phyloP scores from a whole-genome alignment of 2,888 invertebrate genomes.

The Eupithecia subumbrata region DNA sequence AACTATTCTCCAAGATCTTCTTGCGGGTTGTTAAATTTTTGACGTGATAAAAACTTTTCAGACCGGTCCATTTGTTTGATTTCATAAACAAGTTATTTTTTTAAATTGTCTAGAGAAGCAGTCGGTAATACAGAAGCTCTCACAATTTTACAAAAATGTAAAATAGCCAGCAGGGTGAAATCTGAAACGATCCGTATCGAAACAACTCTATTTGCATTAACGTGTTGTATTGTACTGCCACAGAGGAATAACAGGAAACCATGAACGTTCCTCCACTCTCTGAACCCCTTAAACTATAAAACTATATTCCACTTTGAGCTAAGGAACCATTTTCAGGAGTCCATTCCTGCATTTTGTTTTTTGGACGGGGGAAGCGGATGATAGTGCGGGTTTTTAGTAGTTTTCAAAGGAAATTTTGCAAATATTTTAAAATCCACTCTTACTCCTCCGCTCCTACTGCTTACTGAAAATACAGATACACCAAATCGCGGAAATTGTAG shows the following conservation, averaged over 20 bases:
- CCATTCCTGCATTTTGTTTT: not conserved
- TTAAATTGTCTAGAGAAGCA: not conserved
- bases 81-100: too few species aligned
- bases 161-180: conserved; percentile 53
- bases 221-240: conserved; percentile 46
- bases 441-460: too few species aligned
- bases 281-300: not conserved
- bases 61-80: not conserved
- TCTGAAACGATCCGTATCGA: conserved; percentile 69
- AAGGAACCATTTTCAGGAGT: not conserved
- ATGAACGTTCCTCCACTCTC: not conserved
- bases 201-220: conserved; percentile 58
- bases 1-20: too few species aligned
- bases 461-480: too few species aligned
- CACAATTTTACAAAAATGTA: conserved; percentile 33
- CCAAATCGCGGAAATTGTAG: too few species aligned
- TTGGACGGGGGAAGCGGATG: not conserved
- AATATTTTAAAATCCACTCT: not conserved
- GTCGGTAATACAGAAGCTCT: conserved; percentile 8
- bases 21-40: too few species aligned
- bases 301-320: not conserved
- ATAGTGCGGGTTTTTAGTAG: not conserved
- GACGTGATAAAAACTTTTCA: too few species aligned
- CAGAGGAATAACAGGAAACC: conserved; percentile 10
- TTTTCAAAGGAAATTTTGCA: too few species aligned